phyloP scores from a whole-genome alignment of 53 echinoderm and acorn worm species.

The Echinometra lucunter region DNA sequence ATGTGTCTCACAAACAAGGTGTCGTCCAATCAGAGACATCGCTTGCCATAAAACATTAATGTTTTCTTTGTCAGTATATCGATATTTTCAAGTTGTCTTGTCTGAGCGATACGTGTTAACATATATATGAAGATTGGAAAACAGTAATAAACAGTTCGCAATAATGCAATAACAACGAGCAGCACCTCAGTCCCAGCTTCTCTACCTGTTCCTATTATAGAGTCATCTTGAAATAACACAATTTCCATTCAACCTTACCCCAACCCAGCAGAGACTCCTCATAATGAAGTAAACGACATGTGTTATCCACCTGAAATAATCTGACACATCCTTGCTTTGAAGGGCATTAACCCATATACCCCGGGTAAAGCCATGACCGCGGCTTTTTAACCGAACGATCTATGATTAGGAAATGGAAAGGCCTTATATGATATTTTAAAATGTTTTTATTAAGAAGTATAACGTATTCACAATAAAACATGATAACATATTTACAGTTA shows the following conservation, averaged over 20 bases:
- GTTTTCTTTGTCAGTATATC: not conserved
- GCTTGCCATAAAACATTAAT: slow-evolving; percentile 17
- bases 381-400: not conserved
- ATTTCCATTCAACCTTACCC: slow-evolving; percentile 20
- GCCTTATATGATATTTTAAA: too few species aligned
- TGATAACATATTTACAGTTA: too few species aligned
- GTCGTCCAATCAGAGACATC: not conserved
- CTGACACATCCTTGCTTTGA: not conserved
- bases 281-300: slow-evolving; percentile 7
- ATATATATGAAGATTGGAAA: too few species aligned
- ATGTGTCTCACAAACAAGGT: not conserved
- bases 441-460: too few species aligned
- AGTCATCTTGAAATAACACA: slow-evolving; percentile 34
- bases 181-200: not conserved
- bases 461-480: too few species aligned
- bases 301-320: slow-evolving; percentile 41
- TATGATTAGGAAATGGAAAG: not conserved
- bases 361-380: not conserved
- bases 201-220: not conserved
- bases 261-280: not conserved
- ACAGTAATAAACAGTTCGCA: not conserved
- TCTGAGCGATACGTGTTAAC: not conserved
- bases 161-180: not conserved
- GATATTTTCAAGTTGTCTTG: not conserved
- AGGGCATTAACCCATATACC: not conserved